Percentiles rank a stretch among this genome's conserved stretches.
phyloP scores from a whole-genome alignment of 2,113 vertebrate species.

The Puntigrus tetrazona region DNA sequence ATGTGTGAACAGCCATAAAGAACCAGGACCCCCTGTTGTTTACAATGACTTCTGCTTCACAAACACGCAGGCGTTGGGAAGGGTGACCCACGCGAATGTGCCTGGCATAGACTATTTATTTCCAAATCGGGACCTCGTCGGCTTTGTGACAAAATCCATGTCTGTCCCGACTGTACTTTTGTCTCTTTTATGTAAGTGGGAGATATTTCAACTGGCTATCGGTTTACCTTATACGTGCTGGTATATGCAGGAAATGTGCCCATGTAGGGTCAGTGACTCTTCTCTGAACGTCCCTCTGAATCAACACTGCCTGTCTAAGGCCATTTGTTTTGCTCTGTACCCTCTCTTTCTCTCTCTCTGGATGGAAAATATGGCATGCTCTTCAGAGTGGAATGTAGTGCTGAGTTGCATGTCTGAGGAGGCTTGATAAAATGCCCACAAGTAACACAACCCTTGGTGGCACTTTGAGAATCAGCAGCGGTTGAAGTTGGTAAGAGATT shows the following conservation, averaged over 20 bases:
- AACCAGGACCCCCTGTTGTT: neutral
- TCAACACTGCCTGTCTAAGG: conserved; percentile 60
- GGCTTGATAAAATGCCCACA: conserved; percentile 41
- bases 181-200: conserved; percentile 76
- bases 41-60: neutral
- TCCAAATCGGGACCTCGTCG: conserved; percentile 76
- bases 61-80: conserved; percentile 5
- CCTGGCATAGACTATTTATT: conserved; percentile 78
- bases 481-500: conserved; percentile 26
- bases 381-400: conserved; percentile 52
- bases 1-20: conserved; percentile 25
- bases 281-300: conserved; percentile 68
- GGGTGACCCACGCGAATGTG: conserved; percentile 65
- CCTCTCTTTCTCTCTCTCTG: conserved; percentile 39
- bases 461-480: conserved; percentile 39
- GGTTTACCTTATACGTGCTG: conserved; percentile 78
- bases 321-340: conserved; percentile 45
- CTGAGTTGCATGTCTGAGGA: conserved; percentile 32
- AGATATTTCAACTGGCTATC: conserved; percentile 79
- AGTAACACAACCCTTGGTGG: conserved; percentile 33
- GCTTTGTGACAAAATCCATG: conserved; percentile 79
- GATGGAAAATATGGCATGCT: conserved; percentile 54
- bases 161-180: conserved; percentile 75
- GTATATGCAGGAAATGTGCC: conserved; percentile 78
- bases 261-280: conserved; percentile 78